Evolutionary conservation across 1,140 invertebrate genomes (phyloP).

Genomic region (Lepidotrigona ventralis): DNA sequence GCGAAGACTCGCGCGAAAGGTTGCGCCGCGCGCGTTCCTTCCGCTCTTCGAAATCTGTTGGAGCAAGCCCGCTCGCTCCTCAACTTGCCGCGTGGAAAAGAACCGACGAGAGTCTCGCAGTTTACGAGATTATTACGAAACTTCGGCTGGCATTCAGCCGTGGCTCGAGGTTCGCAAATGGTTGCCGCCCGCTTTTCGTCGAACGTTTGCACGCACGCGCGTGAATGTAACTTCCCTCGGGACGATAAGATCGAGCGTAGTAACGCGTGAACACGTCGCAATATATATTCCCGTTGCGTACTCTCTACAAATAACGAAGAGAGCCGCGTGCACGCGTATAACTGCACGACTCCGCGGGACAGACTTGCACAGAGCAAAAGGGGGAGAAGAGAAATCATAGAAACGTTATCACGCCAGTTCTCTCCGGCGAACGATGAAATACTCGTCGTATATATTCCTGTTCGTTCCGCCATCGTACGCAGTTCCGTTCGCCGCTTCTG

Average conservation of each 20-base stretch:
- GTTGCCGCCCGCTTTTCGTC: not conserved
- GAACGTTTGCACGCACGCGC: slow-evolving; percentile 9
- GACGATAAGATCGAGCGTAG: slow-evolving; percentile 19
- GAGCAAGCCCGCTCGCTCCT: not conserved
- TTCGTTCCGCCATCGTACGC: slow-evolving; percentile 28
- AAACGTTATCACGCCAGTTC: slow-evolving; percentile 40
- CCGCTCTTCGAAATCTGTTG: not conserved
- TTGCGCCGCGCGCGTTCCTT: not conserved
- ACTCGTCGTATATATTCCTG: slow-evolving; percentile 14
- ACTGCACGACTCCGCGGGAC: not conserved
- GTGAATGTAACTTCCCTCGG: not conserved
- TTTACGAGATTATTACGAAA: slow-evolving; percentile 42
- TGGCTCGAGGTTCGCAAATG: no score
- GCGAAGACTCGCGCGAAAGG: not conserved
- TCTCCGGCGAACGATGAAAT: slow-evolving; percentile 50
- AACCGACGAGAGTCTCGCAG: slow-evolving; percentile 11
- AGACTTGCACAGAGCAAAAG: not conserved
- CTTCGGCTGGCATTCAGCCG: not conserved
- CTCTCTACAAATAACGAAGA: slow-evolving; percentile 24
- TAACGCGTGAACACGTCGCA: slow-evolving; percentile 15
- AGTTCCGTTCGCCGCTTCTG: slow-evolving; percentile 25
- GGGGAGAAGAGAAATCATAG: slow-evolving; percentile 31
- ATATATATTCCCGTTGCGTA: slow-evolving; percentile 14
- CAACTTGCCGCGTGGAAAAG: not conserved
- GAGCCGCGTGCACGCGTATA: not conserved